These are phyloP conservation scores for Nomada ruficornis DNA, from an alignment of 2,888 invertebrate species.

Conservation along the genomic window DNA sequence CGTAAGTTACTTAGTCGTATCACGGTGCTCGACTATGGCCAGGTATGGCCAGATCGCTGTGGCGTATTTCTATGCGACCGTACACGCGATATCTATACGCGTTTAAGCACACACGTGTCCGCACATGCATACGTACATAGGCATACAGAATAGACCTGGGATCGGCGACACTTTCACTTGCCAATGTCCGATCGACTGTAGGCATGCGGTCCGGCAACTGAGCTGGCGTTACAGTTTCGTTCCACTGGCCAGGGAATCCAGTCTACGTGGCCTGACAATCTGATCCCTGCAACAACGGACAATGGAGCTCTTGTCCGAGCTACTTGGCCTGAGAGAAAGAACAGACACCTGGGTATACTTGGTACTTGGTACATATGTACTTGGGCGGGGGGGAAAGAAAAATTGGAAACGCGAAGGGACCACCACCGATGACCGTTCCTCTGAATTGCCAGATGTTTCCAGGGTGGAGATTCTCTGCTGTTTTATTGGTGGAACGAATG, in stretches of 20 bases:
- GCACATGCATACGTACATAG: conserved; percentile 32
- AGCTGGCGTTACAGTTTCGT: conserved; percentile 72
- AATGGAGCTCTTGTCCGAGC: conserved; percentile 38
- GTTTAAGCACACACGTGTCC: conserved; percentile 42
- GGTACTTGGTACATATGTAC: too few species aligned
- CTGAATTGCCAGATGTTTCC: too few species aligned
- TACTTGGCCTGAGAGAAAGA: not conserved
- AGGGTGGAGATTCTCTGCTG: too few species aligned
- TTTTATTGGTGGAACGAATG: too few species aligned
- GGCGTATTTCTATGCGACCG: conserved; percentile 57
- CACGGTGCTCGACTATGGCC: conserved; percentile 30
- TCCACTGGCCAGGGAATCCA: conserved; percentile 65
- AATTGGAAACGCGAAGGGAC: not conserved
- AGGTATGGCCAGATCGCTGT: conserved; percentile 57
- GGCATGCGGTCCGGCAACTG: conserved; percentile 50
- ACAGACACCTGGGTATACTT: not conserved
- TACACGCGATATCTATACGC: conserved; percentile 26
- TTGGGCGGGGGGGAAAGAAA: not conserved
- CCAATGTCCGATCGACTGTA: conserved; percentile 72
- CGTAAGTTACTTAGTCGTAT: not conserved
- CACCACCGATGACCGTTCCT: not conserved
- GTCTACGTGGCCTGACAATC: conserved; percentile 51
- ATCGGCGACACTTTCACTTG: conserved; percentile 75
- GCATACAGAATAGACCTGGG: conserved; percentile 39
- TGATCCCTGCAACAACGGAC: conserved; percentile 52